Conservation (phyloP, 2,888 invertebrate species). For the Cordilura impudica region DNA sequence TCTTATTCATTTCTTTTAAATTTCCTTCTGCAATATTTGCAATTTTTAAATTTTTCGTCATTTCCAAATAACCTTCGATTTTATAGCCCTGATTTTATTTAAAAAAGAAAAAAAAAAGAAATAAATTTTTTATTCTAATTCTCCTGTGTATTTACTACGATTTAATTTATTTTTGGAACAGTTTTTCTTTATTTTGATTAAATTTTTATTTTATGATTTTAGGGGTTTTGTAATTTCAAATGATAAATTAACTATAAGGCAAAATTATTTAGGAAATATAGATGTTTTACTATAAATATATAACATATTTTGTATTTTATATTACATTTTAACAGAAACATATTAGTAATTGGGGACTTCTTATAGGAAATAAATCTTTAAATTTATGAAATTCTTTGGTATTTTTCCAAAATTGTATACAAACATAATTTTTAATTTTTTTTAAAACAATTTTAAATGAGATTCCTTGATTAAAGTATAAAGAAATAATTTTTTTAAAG, state of each 20-base stretch:
- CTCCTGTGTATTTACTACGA: background rate
- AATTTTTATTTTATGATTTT: conserved; percentile 27
- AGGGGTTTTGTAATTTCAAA: conserved; percentile 25
- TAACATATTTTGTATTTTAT: conserved; percentile 41
- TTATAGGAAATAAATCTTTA: conserved; percentile 6
- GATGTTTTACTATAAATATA: conserved; percentile 28
- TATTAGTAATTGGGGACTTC: conserved; percentile 4
- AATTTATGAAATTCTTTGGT: conserved; percentile 47
- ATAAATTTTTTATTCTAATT: background rate
- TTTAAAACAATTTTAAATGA: background rate
- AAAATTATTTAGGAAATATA: conserved; percentile 66
- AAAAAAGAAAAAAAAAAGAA: too few relatives aligned
- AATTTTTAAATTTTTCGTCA: too few relatives aligned
- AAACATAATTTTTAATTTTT: conserved; percentile 6
- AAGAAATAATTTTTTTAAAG: too few relatives aligned
- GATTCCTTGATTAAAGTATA: conserved; percentile 23
- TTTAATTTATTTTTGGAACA: background rate
- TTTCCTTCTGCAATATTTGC: too few relatives aligned
- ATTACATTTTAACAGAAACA: conserved; percentile 26
- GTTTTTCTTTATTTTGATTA: conserved; percentile 20
- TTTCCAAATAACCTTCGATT: too few relatives aligned
- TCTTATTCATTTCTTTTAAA: too few relatives aligned
- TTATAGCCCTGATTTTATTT: too few relatives aligned
- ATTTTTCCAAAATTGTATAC: conserved; percentile 40
- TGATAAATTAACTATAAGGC: conserved; percentile 65